Percentiles rank a stretch among this genome's conserved stretches.
These are phyloP conservation scores for Plotosus lineatus DNA, from an alignment of 2,113 vertebrate species.

Conservation along the genomic window DNA sequence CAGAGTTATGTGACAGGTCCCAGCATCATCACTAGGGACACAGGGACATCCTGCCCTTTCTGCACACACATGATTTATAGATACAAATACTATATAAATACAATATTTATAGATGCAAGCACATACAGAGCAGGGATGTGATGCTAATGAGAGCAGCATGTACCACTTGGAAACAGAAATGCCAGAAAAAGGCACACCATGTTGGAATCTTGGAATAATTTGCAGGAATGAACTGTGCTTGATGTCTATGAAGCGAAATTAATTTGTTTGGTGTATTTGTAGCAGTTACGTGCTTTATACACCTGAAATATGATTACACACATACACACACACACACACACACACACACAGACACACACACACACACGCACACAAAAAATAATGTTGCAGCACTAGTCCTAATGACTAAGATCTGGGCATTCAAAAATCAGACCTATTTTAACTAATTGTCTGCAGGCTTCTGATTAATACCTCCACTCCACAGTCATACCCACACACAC, in stretches of 20 bases:
- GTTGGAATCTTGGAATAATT: slow-evolving; percentile 21
- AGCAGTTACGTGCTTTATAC: background rate
- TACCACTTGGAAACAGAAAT: slow-evolving; percentile 16
- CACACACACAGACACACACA: slow-evolving; percentile 34
- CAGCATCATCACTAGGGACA: slow-evolving; percentile 38
- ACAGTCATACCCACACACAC: background rate
- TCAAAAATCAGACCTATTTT: slow-evolving; percentile 9
- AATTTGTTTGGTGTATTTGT: background rate
- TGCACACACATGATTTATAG: background rate
- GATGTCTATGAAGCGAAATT: background rate
- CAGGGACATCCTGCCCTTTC: slow-evolving; percentile 36
- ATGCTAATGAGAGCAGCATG: slow-evolving; percentile 29
- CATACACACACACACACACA: background rate
- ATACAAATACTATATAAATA: too few species aligned
- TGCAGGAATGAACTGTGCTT: background rate
- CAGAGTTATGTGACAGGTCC: slow-evolving; percentile 53
- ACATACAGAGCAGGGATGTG: slow-evolving; percentile 14
- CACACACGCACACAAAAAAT: background rate
- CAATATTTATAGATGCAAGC: slow-evolving; percentile 1
- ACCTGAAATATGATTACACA: background rate
- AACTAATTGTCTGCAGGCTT: slow-evolving; percentile 11
- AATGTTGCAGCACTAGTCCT: background rate
- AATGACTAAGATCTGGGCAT: slow-evolving; percentile 10
- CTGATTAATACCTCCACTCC: slow-evolving; percentile 2
- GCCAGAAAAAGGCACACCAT: background rate